Evolutionary conservation across 2,888 invertebrate genomes (phyloP).

Genomic region (Tenthredo mesomela): DNA sequence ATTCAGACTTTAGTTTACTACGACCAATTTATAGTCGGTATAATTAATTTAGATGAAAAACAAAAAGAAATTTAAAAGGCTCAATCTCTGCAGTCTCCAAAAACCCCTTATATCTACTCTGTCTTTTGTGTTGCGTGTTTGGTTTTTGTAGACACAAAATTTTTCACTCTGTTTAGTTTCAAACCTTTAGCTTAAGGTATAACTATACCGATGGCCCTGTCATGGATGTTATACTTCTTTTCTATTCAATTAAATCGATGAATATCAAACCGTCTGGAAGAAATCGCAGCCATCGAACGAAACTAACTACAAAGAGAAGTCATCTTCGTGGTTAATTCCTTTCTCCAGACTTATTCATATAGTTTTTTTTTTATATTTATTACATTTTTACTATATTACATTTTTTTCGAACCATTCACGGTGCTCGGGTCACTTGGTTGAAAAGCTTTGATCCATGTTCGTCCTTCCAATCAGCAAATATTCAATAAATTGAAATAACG

Average conservation of each 20-base stretch:
- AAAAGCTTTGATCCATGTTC: not conserved
- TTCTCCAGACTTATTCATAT: conserved; percentile 47
- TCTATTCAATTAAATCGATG: not conserved
- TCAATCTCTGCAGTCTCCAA: not conserved
- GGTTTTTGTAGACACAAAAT: conserved; percentile 58
- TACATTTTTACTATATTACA: conserved; percentile 12
- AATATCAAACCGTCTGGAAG: not conserved
- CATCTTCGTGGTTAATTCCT: conserved; percentile 54
- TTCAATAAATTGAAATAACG: not conserved
- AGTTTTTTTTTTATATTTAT: conserved; percentile 35
- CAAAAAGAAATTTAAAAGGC: not conserved
- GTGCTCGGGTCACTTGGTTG: not conserved
- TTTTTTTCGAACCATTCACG: not conserved
- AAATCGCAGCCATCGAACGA: conserved; percentile 52
- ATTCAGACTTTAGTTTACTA: not conserved
- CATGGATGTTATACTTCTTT: not conserved
- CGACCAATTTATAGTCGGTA: not conserved
- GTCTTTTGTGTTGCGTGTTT: conserved; percentile 62
- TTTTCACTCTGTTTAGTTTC: not conserved
- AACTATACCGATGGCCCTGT: conserved; percentile 1
- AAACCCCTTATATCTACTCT: not conserved
- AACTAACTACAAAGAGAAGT: conserved; percentile 55
- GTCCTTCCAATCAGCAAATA: not conserved
- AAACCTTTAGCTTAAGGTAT: not conserved
- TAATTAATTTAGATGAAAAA: not conserved